Conservation (phyloP, 2,797 vertebrate genomes). For the Artibeus lituratus region DNA sequence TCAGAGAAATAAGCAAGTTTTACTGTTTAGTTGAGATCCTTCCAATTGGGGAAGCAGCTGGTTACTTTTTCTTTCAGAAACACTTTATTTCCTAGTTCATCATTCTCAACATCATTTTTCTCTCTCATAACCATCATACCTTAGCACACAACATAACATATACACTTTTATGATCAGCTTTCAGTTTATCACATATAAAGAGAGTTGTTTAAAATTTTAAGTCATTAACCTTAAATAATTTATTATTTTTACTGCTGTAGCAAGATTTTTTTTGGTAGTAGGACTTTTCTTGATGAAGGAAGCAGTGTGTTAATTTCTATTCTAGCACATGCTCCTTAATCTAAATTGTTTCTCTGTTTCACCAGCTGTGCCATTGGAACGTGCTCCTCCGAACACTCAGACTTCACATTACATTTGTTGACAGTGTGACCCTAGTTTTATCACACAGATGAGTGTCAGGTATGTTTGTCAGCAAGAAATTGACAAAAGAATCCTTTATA, state of each 20-base stretch:
- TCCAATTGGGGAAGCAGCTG: not conserved
- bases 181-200: not conserved
- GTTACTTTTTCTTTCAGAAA: not conserved
- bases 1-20: not conserved
- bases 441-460: not conserved
- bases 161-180: not conserved
- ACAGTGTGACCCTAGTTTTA: not conserved
- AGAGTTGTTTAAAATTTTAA: not conserved
- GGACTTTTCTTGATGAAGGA: not conserved
- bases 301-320: not conserved
- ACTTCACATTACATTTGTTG: not conserved
- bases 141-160: not conserved
- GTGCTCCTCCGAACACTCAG: not conserved
- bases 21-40: not conserved
- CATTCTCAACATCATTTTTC: not conserved
- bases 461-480: not conserved
- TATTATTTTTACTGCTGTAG: not conserved
- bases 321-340: not conserved
- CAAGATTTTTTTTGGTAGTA: not conserved
- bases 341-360: not conserved
- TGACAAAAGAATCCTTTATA: not conserved
- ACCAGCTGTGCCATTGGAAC: not conserved
- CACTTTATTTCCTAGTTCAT: not conserved
- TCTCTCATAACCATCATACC: not conserved
- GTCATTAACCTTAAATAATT: not conserved